Base-by-base conservation (phyloP, 2,888 invertebrate species). In the Holacanthella duospinosa region DNA sequence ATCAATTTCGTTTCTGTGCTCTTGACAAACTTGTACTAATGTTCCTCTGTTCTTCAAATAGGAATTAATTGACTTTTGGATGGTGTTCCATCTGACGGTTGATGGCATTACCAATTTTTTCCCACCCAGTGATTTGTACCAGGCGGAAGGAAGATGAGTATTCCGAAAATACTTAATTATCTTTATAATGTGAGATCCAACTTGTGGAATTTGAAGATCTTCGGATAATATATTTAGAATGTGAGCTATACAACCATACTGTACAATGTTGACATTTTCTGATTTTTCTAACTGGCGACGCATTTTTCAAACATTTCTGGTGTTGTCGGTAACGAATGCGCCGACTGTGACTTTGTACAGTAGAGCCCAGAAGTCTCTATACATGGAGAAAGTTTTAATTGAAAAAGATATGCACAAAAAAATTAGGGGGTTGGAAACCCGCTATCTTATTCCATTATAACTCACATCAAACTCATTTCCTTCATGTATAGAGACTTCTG, bases 81-180 rank as follows among this genome's bases (percentile, higher is more conserved):
- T n/a, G 6, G 54, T 53, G 54, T 53, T 53, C 54, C 54, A 53
- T 6, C 54, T 6, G 24, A n/a, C n/a, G 4, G 4, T n/a, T 12
- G 54, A 24, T 53, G 54, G 54, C 4, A 53, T 6, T n/a, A 6
- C n/a, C n/a, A 53, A 25, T n/a, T 12, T 12, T 9, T 9, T 53
- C n/a, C 54, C n/a, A 6, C n/a, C 54, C 9, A n/a, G 9, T 25
- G 6, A 6, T 53, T n/a, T 53, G 6, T 53, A 53, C 54, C 25
- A 53, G 54, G 54, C 54, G 4, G 54, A 53, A 12, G 54, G 54
- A 9, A 12, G 9, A 25, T 53, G 54, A 12, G 6, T 53, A 53
- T 53, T 53, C n/a, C 54, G 6, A n/a, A 53, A 53, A 25, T 53
- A 53, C 54, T 53, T 53, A 9, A 53, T 25, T 24, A 53, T 53